phyloP scores from a whole-genome alignment of 1,140 invertebrate species.

The Aphidius gifuensis region DNA sequence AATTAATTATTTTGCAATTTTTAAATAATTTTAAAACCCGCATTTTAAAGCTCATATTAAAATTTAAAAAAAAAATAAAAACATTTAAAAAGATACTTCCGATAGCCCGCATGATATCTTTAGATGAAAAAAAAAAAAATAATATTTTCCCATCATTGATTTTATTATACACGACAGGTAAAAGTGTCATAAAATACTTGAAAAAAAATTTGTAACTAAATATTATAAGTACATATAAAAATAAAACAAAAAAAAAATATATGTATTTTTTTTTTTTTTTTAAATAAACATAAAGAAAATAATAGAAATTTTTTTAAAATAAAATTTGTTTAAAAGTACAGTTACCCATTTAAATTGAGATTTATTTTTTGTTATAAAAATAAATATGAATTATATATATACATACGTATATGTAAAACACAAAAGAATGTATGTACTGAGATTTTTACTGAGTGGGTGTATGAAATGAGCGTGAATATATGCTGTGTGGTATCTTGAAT shows the following conservation, averaged over 20 bases:
- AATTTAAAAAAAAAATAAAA: conserved; percentile 10
- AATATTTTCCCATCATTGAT: background rate
- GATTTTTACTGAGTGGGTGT: too few relatives aligned
- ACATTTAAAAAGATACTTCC: conserved; percentile 45
- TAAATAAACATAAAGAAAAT: too few relatives aligned
- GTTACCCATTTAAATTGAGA: too few relatives aligned
- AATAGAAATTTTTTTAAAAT: too few relatives aligned
- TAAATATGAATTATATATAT: background rate
- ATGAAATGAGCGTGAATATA: background rate
- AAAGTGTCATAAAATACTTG: background rate
- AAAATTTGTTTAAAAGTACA: too few relatives aligned
- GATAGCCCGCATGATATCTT: conserved; percentile 42
- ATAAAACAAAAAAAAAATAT: too few relatives aligned
- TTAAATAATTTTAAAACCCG: conserved; percentile 20
- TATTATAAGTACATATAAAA: too few relatives aligned
- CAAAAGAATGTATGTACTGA: background rate
- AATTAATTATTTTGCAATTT: background rate
- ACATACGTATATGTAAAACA: background rate
- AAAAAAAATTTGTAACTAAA: too few relatives aligned
- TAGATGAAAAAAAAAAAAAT: background rate
- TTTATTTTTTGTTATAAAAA: too few relatives aligned
- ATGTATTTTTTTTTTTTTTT: too few relatives aligned
- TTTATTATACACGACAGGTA: conserved; percentile 3
- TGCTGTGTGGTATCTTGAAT: conserved; percentile 34
- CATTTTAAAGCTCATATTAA: conserved; percentile 21